Base-by-base conservation (phyloP, 2,888 invertebrate genomes). In the Caenorhabditis sp. region DNA sequence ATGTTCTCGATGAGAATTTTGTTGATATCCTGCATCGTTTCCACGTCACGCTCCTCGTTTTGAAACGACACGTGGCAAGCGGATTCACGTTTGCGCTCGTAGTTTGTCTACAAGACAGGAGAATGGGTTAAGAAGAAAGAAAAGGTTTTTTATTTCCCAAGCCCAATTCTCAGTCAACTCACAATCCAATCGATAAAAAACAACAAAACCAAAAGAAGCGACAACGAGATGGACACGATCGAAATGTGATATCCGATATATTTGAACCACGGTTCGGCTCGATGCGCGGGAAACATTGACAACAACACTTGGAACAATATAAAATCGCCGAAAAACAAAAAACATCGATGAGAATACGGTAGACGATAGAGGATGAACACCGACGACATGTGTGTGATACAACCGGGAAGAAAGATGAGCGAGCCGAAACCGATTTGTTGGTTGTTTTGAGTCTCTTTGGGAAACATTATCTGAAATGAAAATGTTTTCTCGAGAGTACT, bases 1-100 rank as follows among this genome's bases (percentile, higher is more conserved):
- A 97, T 97, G 86, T 97, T 97, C 89, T 97, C 95, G 66, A 97
- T 90, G 6, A 97, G 91, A 85, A 97, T 94, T 92, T 77, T 79
- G 54, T 79, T 79, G 62, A 79, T 78, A 51, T 79, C 79, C 63
- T 95, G 91, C 94, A 94, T 96, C 0, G 93, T 95, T 88, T 96
- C 95, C 1, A 95, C 95, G 87, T 96, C 95, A 83, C 95, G 95
- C 87, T 95, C 95, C 87, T 97, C 97, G 24, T 93, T 92, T 63
- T 91, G 90, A 51, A 97, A 91, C 88, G 95, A 95, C 55, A 93
- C 93, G 88, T 94, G 94, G 95, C 96, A 97, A 4, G 95, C 90
- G 88, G 94, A 95, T 89, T 96, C 95, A 0, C 95, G 93, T 61
- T 97, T 91, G 0, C 85, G 58, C 67, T 88, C 88, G 69, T 85